Percentiles rank a stretch among this genome's conserved stretches.
phyloP scores from a whole-genome alignment of 2,113 vertebrate species.

The Bos indicus region DNA sequence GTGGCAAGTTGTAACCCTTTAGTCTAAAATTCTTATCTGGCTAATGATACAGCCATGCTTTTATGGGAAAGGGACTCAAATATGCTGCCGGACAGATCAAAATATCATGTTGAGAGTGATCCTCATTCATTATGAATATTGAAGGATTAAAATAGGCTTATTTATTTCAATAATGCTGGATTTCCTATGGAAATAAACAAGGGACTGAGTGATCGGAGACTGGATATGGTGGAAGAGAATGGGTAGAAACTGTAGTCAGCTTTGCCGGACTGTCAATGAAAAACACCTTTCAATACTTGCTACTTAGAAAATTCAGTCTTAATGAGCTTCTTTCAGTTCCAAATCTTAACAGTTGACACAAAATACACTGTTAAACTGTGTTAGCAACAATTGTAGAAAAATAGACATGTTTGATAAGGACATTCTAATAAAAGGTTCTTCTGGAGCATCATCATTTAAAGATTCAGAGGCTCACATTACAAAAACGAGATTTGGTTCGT shows the following conservation, averaged over 20 bases:
- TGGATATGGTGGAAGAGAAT: background rate
- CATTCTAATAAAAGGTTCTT: conserved; percentile 81
- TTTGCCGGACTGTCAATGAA: conserved; percentile 61
- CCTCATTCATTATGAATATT: background rate
- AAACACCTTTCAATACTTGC: conserved; percentile 71
- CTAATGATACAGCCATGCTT: background rate
- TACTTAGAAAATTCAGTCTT: conserved; percentile 82
- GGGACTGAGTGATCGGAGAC: background rate
- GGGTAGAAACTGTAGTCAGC: background rate
- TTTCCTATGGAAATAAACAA: background rate
- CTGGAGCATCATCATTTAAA: conserved; percentile 73
- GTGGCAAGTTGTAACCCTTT: background rate
- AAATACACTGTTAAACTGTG: conserved; percentile 82
- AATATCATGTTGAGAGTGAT: background rate
- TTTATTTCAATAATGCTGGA: background rate
- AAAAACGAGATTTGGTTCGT: conserved; percentile 79
- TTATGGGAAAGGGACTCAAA: background rate
- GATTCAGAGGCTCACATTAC: conserved; percentile 77
- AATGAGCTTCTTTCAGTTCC: conserved; percentile 77
- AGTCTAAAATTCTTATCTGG: background rate
- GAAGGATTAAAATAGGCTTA: background rate
- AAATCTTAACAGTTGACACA: conserved; percentile 81
- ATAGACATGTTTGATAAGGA: conserved; percentile 84
- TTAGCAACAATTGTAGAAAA: conserved; percentile 85
- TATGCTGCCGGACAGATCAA: background rate